Base-by-base conservation (phyloP, 2,797 vertebrate genomes). In the Dallia pectoralis region DNA sequence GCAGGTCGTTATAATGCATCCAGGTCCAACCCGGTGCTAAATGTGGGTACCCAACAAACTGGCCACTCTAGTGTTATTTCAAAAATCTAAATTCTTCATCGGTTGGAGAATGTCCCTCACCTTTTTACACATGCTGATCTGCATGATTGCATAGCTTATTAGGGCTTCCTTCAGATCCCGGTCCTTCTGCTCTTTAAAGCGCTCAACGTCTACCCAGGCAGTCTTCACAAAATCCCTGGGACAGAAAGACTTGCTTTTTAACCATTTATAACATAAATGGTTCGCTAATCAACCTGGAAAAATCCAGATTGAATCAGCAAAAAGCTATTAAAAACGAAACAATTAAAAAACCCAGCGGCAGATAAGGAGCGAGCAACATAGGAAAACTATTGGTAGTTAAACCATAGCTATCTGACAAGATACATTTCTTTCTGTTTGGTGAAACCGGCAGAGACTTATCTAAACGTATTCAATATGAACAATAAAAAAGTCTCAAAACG, bases 71-170 rank as follows among this genome's bases (percentile, higher is more conserved):
- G n/a, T n/a, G n/a, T n/a, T n/a, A n/a, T n/a, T n/a, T n/a, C n/a
- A n/a, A n/a, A 6, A 44, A 44, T 32, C 25, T 15, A 27, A 22
- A 48, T 12, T 16, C 25, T 16, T 33, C 22, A 22, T 22, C 40
- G 7, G 64, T 59, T 49, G 4, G 29, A 19, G 22, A 9, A 22
- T 61, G 32, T 2, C 1, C 4, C 89, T 0, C 85, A 98, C 97
- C 97, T 99, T 99, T 91, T 98, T 99, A 89, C 97, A 99, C 97
- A 98, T 96, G 90, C 96, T 96, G 81, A 99, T 98, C 89, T 99
- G 98, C 98, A 99, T 98, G 29, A 99, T 94, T 53, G 98, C 98
- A 7, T 98, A 99, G 85, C 94, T 97, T 87, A 98, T 96, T 29
- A 99, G 94, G 0, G 98, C 97, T 83, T 99, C 97, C 73, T 95